These are phyloP conservation scores for Synergus itoensis DNA, from an alignment of 2,888 invertebrate genomes.

Conservation along the genomic window DNA sequence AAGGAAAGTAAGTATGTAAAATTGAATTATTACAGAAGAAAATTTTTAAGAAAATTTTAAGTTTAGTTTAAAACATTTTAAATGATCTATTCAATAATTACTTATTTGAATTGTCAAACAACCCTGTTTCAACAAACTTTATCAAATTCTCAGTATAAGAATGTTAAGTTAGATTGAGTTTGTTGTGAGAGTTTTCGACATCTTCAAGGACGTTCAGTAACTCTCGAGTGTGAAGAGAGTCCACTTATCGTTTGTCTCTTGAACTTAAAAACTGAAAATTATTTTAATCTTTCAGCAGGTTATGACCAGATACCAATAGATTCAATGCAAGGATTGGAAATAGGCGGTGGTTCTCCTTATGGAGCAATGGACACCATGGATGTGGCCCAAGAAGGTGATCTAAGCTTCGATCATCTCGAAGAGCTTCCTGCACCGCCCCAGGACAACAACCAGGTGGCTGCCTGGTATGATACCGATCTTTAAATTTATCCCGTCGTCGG, in stretches of 20 bases:
- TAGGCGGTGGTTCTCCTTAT: slow-evolving; percentile 88
- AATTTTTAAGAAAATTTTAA: too few species aligned
- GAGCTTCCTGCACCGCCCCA: slow-evolving; percentile 91
- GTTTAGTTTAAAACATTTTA: too few species aligned
- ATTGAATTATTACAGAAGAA: too few species aligned
- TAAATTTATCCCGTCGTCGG: slow-evolving; percentile 77
- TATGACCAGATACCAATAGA: slow-evolving; percentile 99
- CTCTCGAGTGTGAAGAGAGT: too few species aligned
- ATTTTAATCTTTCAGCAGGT: slow-evolving; percentile 80
- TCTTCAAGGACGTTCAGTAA: too few species aligned
- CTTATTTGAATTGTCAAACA: too few species aligned
- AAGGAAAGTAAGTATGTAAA: too few species aligned
- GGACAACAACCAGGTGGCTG: slow-evolving; percentile 94
- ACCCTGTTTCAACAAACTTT: too few species aligned
- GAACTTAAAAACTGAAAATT: slow-evolving; percentile 1
- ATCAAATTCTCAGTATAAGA: too few species aligned
- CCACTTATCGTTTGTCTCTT: background rate
- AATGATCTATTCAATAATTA: too few species aligned
- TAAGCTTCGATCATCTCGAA: slow-evolving; percentile 88
- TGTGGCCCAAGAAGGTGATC: slow-evolving; percentile 86
- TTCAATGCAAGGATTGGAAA: slow-evolving; percentile 96
- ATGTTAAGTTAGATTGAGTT: too few species aligned
- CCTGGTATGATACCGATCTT: slow-evolving; percentile 99
- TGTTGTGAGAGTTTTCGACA: too few species aligned
- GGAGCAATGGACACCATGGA: slow-evolving; percentile 93